A percentile compares a stretch with the other conserved stretches of the same genome.
Evolutionary conservation across 2,797 vertebrate species (phyloP).

Genomic region (Myotis myotis): DNA sequence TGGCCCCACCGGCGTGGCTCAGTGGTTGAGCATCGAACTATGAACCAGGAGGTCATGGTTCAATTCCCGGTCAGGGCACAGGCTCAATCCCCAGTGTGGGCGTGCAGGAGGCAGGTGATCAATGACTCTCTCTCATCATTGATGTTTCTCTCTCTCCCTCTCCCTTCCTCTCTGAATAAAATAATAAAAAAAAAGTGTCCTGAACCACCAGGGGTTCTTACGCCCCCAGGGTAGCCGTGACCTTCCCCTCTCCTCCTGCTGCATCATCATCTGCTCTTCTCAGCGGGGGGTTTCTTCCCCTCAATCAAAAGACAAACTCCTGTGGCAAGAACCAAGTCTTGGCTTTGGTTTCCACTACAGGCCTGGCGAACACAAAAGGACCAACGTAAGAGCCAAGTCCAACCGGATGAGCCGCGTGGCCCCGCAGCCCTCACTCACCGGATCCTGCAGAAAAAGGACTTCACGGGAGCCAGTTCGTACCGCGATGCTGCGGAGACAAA

Average conservation of each 20-base stretch:
- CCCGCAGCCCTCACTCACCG: constrained; percentile 82
- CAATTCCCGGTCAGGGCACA: no score
- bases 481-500: constrained; percentile 81
- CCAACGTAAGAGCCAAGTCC: neutral
- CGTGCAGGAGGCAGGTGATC: no score
- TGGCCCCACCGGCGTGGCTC: no score
- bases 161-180: no score
- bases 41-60: no score
- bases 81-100: no score
- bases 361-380: neutral
- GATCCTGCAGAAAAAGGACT: constrained; percentile 96
- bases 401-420: neutral
- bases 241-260: neutral
- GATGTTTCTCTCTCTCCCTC: no score
- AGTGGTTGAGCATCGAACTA: no score
- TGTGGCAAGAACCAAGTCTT: neutral
- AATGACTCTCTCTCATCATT: no score
- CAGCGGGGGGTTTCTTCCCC: neutral
- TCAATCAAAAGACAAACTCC: neutral
- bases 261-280: neutral
- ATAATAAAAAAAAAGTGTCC: neutral
- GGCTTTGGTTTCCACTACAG: neutral
- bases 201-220: neutral
- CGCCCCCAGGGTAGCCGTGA: no score
- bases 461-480: constrained; percentile 89